A percentile compares a stretch with the other conserved stretches of the same genome.
Evolutionary conservation across 2,888 invertebrate genomes (phyloP).

Genomic region (Sphaerophoria taeniata): DNA sequence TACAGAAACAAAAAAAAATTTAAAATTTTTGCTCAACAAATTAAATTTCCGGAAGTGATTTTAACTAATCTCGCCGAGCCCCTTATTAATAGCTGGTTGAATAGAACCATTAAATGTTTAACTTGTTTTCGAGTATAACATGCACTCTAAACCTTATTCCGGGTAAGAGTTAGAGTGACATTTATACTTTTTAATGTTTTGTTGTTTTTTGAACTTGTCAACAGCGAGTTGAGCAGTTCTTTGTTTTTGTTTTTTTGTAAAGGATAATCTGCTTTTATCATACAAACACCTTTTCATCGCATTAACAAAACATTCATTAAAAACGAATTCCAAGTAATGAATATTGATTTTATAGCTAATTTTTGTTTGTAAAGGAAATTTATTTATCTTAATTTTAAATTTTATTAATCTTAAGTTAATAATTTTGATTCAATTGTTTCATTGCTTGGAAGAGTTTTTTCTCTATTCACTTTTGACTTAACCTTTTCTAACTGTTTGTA

Average conservation of each 20-base stretch:
- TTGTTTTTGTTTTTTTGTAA: slow-evolving; percentile 35
- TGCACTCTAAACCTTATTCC: slow-evolving; percentile 60
- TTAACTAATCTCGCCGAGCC: slow-evolving; percentile 74
- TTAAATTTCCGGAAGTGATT: slow-evolving; percentile 55
- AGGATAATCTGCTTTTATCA: slow-evolving; percentile 54
- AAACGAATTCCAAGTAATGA: slow-evolving; percentile 64
- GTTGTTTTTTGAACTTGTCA: background rate
- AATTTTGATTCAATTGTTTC: slow-evolving; percentile 62
- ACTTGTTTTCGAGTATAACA: slow-evolving; percentile 50
- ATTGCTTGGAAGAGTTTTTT: slow-evolving; percentile 60
- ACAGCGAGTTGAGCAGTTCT: slow-evolving; percentile 3
- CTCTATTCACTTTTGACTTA: background rate
- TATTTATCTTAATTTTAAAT: slow-evolving; percentile 41
- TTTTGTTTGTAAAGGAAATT: slow-evolving; percentile 29
- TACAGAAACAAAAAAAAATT: slow-evolving; percentile 9
- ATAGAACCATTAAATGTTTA: slow-evolving; percentile 54
- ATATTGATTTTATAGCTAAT: slow-evolving; percentile 48
- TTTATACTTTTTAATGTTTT: slow-evolving; percentile 27
- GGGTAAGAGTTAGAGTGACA: slow-evolving; percentile 46
- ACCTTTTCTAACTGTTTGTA: slow-evolving; percentile 32
- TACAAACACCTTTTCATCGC: slow-evolving; percentile 29
- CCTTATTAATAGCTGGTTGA: slow-evolving; percentile 74
- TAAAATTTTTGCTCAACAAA: slow-evolving; percentile 20
- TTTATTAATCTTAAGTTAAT: slow-evolving; percentile 61
- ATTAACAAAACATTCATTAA: slow-evolving; percentile 11